Conservation (phyloP, 2,888 invertebrate genomes). For the Seira ritae region DNA sequence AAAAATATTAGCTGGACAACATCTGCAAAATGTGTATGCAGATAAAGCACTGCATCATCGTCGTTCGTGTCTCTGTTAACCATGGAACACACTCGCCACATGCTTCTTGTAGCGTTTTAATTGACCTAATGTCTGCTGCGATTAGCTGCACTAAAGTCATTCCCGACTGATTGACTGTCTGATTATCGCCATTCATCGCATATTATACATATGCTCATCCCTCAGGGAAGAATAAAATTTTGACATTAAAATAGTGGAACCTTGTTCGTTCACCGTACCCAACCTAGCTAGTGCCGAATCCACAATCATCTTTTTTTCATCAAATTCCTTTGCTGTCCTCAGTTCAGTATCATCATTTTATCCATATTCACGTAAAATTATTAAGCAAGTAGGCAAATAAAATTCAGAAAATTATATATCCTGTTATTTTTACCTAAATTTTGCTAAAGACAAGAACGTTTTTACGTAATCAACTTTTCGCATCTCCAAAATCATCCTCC, state of each 20-base stretch:
- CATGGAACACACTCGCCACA: neutral
- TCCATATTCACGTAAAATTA: neutral
- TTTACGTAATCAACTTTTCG: too few species aligned
- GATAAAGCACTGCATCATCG: too few species aligned
- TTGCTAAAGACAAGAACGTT: too few species aligned
- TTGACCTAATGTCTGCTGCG: conserved; percentile 9
- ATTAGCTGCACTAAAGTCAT: neutral
- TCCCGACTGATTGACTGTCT: conserved; percentile 10
- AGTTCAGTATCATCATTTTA: neutral
- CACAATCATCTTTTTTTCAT: too few species aligned
- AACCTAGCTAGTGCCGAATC: too few species aligned
- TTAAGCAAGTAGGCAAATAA: too few species aligned
- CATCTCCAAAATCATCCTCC: too few species aligned
- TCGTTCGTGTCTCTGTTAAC: neutral
- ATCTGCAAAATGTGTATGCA: neutral
- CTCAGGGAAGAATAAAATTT: conserved; percentile 37
- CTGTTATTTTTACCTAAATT: too few species aligned
- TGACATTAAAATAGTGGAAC: conserved; percentile 44
- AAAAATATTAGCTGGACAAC: neutral
- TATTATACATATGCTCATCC: conserved; percentile 17
- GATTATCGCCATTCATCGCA: neutral
- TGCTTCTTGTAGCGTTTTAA: neutral
- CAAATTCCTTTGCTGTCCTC: too few species aligned
- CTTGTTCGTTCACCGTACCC: neutral
- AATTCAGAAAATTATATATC: too few species aligned